These are phyloP conservation scores for Helicoverpa assulta DNA, from an alignment of 2,888 invertebrate species.

Conservation along the genomic window DNA sequence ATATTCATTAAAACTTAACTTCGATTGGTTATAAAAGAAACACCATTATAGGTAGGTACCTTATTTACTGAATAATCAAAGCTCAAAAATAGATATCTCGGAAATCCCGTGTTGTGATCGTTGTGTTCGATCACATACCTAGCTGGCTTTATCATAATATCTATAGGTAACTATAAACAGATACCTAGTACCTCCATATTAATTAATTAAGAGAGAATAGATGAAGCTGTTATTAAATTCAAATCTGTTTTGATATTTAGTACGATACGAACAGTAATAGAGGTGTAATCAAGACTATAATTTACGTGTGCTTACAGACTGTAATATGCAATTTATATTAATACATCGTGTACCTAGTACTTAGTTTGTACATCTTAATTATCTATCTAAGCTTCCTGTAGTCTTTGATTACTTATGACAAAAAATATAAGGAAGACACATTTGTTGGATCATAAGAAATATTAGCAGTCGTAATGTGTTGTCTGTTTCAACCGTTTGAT, in stretches of 20 bases:
- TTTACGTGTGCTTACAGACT: slow-evolving; percentile 7
- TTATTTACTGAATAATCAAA: not conserved
- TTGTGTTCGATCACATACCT: not conserved
- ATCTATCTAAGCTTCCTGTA: slow-evolving; percentile 41
- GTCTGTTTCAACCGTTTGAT: slow-evolving; percentile 18
- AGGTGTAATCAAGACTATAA: slow-evolving; percentile 26
- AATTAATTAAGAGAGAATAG: slow-evolving; percentile 7
- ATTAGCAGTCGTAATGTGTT: slow-evolving; percentile 20
- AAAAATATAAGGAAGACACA: slow-evolving; percentile 18
- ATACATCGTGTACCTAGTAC: not conserved
- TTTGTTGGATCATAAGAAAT: slow-evolving; percentile 5
- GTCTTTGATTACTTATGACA: slow-evolving; percentile 22
- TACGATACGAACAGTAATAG: slow-evolving; percentile 19
- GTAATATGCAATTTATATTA: slow-evolving; percentile 35
- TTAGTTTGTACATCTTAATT: slow-evolving; percentile 23
- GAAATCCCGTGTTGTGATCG: slow-evolving; percentile 6
- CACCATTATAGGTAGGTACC: not conserved
- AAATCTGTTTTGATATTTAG: slow-evolving; percentile 24
- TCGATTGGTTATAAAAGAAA: not conserved
- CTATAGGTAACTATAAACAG: not conserved
- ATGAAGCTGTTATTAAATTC: slow-evolving; percentile 30
- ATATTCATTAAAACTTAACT: slow-evolving; percentile 14
- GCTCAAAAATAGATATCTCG: slow-evolving; percentile 9
- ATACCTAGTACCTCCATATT: not conserved
- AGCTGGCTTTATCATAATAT: not conserved